Evolutionary conservation across 1,140 invertebrate species (phyloP).

Genomic region (Drosophila serrata): DNA sequence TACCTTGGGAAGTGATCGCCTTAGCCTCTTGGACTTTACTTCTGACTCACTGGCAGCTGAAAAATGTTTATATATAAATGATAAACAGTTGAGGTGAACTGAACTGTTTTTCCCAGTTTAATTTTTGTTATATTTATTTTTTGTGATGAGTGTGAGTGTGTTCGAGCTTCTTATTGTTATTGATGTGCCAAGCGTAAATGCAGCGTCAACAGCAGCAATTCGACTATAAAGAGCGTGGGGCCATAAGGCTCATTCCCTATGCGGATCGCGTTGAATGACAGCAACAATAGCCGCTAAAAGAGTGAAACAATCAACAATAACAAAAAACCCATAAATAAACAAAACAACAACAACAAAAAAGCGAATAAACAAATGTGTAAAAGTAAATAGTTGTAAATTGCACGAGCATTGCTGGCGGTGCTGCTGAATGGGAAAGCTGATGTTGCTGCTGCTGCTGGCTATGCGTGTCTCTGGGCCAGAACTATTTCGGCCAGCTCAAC

Average conservation of each 20-base stretch:
- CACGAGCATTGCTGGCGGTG: conserved; percentile 47
- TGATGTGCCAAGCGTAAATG: conserved; percentile 49
- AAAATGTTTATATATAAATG: conserved; percentile 64
- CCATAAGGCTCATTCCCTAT: conserved; percentile 55
- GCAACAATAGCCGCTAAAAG: conserved; percentile 25
- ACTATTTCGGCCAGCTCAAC: conserved; percentile 50
- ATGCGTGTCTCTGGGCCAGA: conserved; percentile 50
- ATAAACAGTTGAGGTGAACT: conserved; percentile 62
- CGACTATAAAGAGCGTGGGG: background rate
- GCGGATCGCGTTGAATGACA: conserved; percentile 55
- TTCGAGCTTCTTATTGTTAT: conserved; percentile 44
- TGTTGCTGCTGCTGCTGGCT: conserved; percentile 19
- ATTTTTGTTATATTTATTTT: background rate
- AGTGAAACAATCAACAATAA: conserved; percentile 24
- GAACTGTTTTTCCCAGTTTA: conserved; percentile 1
- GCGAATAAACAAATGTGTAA: conserved; percentile 57
- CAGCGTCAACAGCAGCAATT: conserved; percentile 46
- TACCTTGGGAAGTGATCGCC: conserved; percentile 3
- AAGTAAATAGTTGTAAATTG: conserved; percentile 71
- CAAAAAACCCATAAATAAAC: conserved; percentile 53
- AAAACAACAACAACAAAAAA: conserved; percentile 39
- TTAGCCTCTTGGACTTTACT: conserved; percentile 38
- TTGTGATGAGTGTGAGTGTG: conserved; percentile 17
- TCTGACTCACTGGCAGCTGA: conserved; percentile 36
- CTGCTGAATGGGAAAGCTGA: conserved; percentile 40